These are phyloP conservation scores for Pagrus major DNA, from an alignment of 2,113 vertebrate species.

Conservation along the genomic window DNA sequence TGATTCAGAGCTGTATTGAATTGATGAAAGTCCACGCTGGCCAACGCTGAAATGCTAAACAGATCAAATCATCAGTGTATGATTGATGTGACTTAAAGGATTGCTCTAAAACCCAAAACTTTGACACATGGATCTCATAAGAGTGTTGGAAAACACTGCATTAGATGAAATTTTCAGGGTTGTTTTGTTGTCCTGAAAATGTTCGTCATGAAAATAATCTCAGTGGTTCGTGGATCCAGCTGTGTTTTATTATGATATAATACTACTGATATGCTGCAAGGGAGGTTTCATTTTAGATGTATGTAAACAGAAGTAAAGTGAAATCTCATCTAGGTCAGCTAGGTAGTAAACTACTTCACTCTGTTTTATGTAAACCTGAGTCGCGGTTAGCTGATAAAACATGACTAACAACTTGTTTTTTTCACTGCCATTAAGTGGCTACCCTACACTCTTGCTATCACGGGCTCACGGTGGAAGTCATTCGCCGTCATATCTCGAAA, in stretches of 20 bases:
- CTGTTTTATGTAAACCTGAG: slow-evolving; percentile 8
- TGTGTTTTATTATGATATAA: slow-evolving; percentile 55
- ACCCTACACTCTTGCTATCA: neutral
- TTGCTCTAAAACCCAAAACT: slow-evolving; percentile 37
- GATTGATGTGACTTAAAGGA: slow-evolving; percentile 30
- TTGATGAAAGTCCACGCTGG: slow-evolving; percentile 18
- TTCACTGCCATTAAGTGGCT: neutral
- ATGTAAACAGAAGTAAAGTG: slow-evolving; percentile 5
- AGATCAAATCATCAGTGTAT: slow-evolving; percentile 25
- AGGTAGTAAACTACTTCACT: neutral
- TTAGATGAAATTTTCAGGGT: slow-evolving; percentile 12
- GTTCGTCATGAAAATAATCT: slow-evolving; percentile 26
- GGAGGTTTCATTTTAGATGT: neutral
- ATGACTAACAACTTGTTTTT: slow-evolving; percentile 14
- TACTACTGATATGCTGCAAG: slow-evolving; percentile 15
- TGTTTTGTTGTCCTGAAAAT: slow-evolving; percentile 43
- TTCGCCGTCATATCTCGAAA: slow-evolving; percentile 39
- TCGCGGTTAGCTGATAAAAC: slow-evolving; percentile 35
- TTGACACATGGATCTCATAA: slow-evolving; percentile 39
- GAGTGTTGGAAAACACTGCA: slow-evolving; percentile 19
- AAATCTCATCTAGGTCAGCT: neutral
- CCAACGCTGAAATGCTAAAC: slow-evolving; percentile 38
- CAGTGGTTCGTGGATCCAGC: slow-evolving; percentile 29
- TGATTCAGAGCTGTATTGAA: slow-evolving; percentile 29
- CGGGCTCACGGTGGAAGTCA: slow-evolving; percentile 32